Base-by-base conservation (phyloP, 2,888 invertebrate species). In the Caenorhabditis sinica region DNA sequence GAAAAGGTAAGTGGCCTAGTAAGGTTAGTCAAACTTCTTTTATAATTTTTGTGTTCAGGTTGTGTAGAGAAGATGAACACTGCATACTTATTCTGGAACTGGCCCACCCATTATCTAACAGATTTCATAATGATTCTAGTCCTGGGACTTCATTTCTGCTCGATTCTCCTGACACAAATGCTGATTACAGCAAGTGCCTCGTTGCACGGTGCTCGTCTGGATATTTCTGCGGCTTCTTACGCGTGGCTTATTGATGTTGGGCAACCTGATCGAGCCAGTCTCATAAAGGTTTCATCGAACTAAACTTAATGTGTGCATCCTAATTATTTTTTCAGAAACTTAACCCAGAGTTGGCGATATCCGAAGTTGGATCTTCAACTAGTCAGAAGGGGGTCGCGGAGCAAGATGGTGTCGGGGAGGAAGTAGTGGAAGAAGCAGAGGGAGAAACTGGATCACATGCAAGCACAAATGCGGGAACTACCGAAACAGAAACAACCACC, bases 221-320 rank as follows among this genome's bases (percentile, higher is more conserved):
- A 63, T 5, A 11, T 4, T 9, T 63, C 71, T 4, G 36, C 71
- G 13, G 30, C 43, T 0, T 82, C 82, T 1, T 82, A 63, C 58
- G 71, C 71, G 0, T 82, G 82, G 82, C 69, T 82, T n/a, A 2
- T 82, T 0, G 76, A 82, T 45, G 20, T 82, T 56, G 82, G 82
- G 58, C 56, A 75, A 40, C 82, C 82, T 0, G 81, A 77, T 43
- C 30, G 61, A 9, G 15, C n/a, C 17, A 61, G 61, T 60, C 77
- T 77, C 23, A 20, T 65, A 3, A 65, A 53, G 56, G 75, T 63
- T 53, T 49, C 11, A 45, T 25, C 4, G 28, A 0, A 45, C 2
- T 49, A 20, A 63, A 1, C 33, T 28, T 20, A 3, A 13, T 68
- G 33, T n/a, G 36, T n/a, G 13, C 11, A 8, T 6, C 4, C 15